phyloP scores from a whole-genome alignment of 2,113 vertebrate genomes.

The Pogona vitticeps region DNA sequence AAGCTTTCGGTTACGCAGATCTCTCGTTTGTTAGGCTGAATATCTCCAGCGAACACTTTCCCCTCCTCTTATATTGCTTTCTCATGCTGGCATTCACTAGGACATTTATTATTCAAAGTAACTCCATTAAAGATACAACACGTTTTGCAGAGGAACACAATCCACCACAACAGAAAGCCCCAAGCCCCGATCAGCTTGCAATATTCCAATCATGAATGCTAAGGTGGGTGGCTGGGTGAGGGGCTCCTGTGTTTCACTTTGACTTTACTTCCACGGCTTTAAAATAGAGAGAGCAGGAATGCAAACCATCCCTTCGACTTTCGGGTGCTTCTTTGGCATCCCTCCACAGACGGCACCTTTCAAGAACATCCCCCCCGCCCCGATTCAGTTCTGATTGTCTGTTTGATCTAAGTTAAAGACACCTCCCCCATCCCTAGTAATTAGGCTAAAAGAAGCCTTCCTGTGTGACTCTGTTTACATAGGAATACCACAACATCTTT shows the following conservation, averaged over 20 bases:
- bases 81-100: neutral
- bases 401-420: conserved; percentile 11
- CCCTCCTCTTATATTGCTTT: neutral
- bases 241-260: neutral
- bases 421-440: conserved; percentile 7
- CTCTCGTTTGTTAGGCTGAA: neutral
- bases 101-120: neutral
- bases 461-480: conserved; percentile 28
- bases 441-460: conserved; percentile 35
- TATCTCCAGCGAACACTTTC: neutral
- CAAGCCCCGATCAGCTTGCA: neutral
- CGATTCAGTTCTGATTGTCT: conserved; percentile 33
- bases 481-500: conserved; percentile 49
- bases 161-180: too few species aligned
- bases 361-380: neutral
- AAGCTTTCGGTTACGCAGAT: neutral
- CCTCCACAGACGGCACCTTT: neutral
- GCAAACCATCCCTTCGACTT: neutral
- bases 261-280: too few species aligned
- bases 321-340: neutral
- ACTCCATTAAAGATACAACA: neutral
- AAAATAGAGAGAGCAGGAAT: neutral
- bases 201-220: too few species aligned
- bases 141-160: neutral
- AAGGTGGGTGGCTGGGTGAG: too few species aligned